Base-by-base conservation (phyloP, 2,113 vertebrate genomes). In the Chamaea fasciata region DNA sequence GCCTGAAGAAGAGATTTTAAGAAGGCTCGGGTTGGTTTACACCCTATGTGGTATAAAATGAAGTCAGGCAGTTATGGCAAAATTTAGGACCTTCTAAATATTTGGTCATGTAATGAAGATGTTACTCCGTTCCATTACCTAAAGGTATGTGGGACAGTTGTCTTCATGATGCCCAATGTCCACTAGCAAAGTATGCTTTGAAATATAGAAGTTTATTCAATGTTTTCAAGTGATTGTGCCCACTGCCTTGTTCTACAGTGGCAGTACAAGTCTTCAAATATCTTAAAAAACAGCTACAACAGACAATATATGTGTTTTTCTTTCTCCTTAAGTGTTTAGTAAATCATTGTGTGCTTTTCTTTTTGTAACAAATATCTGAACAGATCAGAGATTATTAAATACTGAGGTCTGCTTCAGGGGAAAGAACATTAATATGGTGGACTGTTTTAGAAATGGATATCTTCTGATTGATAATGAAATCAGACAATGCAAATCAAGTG, bases 401-500 rank as follows among this genome's bases (percentile, higher is more conserved):
- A 67, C 23, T 50, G 37, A 83, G 39, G 18, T 79, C 21, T 73
- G 15, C 59, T 83, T 81, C 52, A 83, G 71, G 81, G 59, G n/a
- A 79, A 88, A 76, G 20, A 90, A 27, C 46, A 37, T 73, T 96
- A 77, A 18, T 60, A 31, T 44, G 35, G 59, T 91, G 30, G 70
- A 70, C 67, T 83, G 59, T 44, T 70, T 85, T 90, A 85, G 67
- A 92, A 92, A 87, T 59, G 19, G 35, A 0, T 81, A 55, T 91
- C 63, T 90, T 88, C 76, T 87, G 83, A 56, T 70, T 74, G 75
- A 86, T 97, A 90, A 92, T 76, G 49, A 94, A 95, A 94, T 90
- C 65, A 92, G 85, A 93, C 90, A 94, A 95, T 87, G 83, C 39
- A 96, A 94, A 96, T 93, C 83, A 93, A 92, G 71, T 89, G 79